phyloP scores from a whole-genome alignment of 1,140 invertebrate species.

The Bombus waltoni region DNA sequence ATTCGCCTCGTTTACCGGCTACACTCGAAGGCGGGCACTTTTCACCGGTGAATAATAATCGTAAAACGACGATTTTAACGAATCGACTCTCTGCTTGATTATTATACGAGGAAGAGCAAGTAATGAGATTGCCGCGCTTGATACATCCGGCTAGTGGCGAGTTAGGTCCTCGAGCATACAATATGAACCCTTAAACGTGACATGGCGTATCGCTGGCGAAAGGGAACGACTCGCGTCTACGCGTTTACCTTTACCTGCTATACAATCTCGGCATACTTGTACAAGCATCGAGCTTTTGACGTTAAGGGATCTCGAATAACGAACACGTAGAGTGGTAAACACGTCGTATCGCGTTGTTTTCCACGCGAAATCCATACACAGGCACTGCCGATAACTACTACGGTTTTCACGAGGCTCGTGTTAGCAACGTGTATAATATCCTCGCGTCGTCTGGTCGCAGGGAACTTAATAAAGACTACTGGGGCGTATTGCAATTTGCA shows the following conservation, averaged over 20 bases:
- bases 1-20: constrained; percentile 35
- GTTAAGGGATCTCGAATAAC: constrained; percentile 8
- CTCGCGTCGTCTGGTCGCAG: constrained; percentile 59
- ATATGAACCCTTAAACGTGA: not conserved
- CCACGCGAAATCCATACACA: constrained; percentile 14
- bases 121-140: constrained; percentile 60
- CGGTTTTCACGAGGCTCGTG: too few relatives aligned
- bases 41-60: constrained; percentile 52
- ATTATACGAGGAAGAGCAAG: constrained; percentile 19
- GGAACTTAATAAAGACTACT: constrained; percentile 70
- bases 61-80: constrained; percentile 66
- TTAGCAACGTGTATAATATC: not conserved
- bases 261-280: not conserved
- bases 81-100: constrained; percentile 62
- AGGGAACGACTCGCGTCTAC: not conserved
- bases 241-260: constrained; percentile 14
- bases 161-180: not conserved
- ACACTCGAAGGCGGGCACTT: constrained; percentile 8
- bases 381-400: not conserved
- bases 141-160: constrained; percentile 11
- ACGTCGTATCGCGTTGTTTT: constrained; percentile 24
- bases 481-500: constrained; percentile 68
- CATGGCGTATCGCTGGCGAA: not conserved
- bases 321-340: not conserved
- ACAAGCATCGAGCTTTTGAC: not conserved